A percentile compares a stretch with the other conserved stretches of the same genome.
phyloP scores from a whole-genome alignment of 1,140 invertebrate genomes.

The Oedothorax gibbosus region DNA sequence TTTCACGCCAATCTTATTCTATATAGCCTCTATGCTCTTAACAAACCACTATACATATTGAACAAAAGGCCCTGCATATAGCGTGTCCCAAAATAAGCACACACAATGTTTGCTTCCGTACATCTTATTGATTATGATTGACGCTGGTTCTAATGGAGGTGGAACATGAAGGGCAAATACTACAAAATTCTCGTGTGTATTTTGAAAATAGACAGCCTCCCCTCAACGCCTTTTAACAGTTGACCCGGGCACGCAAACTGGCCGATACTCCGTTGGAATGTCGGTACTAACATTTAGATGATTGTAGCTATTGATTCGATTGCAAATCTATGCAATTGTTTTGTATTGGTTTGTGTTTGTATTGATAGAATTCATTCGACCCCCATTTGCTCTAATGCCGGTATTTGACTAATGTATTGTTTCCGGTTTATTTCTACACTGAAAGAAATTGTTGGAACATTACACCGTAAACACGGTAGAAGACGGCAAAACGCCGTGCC shows the following conservation, averaged over 20 bases:
- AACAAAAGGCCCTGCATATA: not conserved
- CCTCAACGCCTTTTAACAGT: not conserved
- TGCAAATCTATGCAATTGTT: not conserved
- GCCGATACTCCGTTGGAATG: not conserved
- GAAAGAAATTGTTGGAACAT: too few species aligned
- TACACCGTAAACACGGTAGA: too few species aligned
- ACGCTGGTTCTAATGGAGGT: conserved; percentile 30
- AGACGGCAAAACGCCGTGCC: too few species aligned
- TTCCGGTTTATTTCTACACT: too few species aligned
- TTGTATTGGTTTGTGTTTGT: not conserved
- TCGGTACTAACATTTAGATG: not conserved
- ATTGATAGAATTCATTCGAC: too few species aligned
- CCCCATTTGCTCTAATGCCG: too few species aligned
- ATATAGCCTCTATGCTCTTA: too few species aligned
- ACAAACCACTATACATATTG: too few species aligned
- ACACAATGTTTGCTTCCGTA: conserved; percentile 30
- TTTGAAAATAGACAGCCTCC: not conserved
- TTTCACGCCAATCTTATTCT: too few species aligned
- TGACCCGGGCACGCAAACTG: conserved; percentile 8
- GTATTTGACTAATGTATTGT: too few species aligned
- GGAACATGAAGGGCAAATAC: conserved; percentile 35
- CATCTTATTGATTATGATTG: conserved; percentile 43
- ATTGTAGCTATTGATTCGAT: not conserved
- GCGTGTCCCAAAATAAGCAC: conserved; percentile 29
- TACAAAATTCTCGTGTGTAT: conserved; percentile 32